Base-by-base conservation (phyloP, 2,888 invertebrate genomes). In the Glyphotaelius pellucidus region DNA sequence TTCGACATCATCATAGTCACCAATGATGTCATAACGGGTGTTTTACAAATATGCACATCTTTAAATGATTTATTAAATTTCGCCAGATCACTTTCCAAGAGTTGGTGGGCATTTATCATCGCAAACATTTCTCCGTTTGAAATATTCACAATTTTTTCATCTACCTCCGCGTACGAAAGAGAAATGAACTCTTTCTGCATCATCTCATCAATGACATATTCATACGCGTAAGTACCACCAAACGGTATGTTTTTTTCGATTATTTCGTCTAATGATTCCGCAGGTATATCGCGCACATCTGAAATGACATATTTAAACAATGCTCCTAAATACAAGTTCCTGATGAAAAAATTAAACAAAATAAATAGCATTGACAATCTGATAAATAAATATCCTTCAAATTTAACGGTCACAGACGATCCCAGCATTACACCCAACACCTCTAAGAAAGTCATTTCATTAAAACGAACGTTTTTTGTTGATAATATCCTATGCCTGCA, bases 381-480 rank as follows among this genome's bases (percentile, higher is more conserved):
- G 7, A n/a, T 52, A 19, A 84, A 19, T 5, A 3, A 11, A 4
- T 3, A 25, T 84, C 79, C 52, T 67, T 85, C n/a, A n/a, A n/a
- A n/a, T 31, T 32, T 30, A 47, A 90, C 32, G 52, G 84, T 25
- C n/a, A 84, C 84, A 52, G 52, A 9, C 15, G 32, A 31, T 25
- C 90, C 90, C n/a, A 90, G 38, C 3, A 90, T 35, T 14, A 83
- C 42, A 14, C 67, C 90, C 25, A 80, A 11, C 11, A 90, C 38
- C 14, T 90, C 90, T n/a, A 90, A 35, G 67, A n/a, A 67, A 11
- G 38, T 89, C 38, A 80, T 89, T 2, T 9, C 12, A 31, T 42
- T 38, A 25, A 19, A 15, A 25, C 38, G 35, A 9, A 9, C 38
- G 25, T 14, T 35, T 80, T 11, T 25, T 80, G 80, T 89, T 19